Base-by-base conservation (phyloP, 2,888 invertebrate species). In the Dysmachus trigonus region DNA sequence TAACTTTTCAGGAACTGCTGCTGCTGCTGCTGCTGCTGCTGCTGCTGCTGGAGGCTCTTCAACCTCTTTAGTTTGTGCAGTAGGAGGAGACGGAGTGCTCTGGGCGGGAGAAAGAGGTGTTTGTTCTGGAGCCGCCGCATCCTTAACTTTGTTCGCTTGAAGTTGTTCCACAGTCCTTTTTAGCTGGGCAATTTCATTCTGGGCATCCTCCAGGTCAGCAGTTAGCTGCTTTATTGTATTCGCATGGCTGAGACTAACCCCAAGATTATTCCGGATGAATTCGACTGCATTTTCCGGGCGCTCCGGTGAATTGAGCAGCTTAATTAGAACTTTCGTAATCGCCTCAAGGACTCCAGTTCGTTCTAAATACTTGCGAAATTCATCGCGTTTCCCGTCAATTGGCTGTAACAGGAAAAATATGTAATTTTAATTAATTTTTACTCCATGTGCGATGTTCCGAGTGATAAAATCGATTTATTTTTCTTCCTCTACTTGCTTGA, bases 331-430 rank as follows among this genome's bases (percentile, higher is more conserved):
- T 88, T 92, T 92, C 2, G 91, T 91, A 7, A 92, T 87, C 0
- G 91, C 90, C 86, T 92, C 92, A 27, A 92, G 89, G n/a, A 91
- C 91, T 76, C 91, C 91, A 8, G 90, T 89, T n/a, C 90, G 89
- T 85, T 92, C 92, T 77, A 92, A 89, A 87, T 92, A 92, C 38
- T 91, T 91, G 0, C 92, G 91, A 84, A 91, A 92, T 87, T 92
- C 92, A 88, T 92, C 92, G 15, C 92, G 92, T 86, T 91, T 92
- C 1, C 90, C 91, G 88, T 92, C 92, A 76, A 92, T 92, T 30
- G 92, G 92, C 92, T 92, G 86, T 1, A 87, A 88, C n/a, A n/a
- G 10, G 30, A 22, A 22, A 71, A 72, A 72, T 6, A 72, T 72
- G 13, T 7, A 2, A 30, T 15, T 41, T 41, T 41, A 15, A 38